phyloP scores from a whole-genome alignment of 2,888 invertebrate genomes.

The Metacarcinus magister region DNA sequence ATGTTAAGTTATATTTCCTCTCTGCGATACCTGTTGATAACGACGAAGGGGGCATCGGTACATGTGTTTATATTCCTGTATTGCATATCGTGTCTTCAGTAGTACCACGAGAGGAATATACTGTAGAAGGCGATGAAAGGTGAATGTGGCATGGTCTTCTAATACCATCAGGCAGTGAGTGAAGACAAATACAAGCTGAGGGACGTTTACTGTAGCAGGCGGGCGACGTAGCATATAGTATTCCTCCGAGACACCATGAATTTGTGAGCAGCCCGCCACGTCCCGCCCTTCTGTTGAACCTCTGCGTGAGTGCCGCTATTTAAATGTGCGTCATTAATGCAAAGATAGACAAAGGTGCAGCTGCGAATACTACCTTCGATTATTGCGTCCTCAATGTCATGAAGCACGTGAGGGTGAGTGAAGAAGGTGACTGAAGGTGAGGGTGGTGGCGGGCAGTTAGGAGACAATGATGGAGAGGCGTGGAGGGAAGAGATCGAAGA shows the following conservation, averaged over 20 bases:
- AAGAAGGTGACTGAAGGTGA: not conserved
- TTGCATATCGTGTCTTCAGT: not conserved
- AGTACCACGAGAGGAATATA: not conserved
- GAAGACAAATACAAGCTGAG: too few relatives aligned
- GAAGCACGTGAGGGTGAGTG: not conserved
- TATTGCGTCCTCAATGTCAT: not conserved
- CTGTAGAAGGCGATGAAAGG: not conserved
- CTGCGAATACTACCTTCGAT: slow-evolving; percentile 1
- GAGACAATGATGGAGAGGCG: not conserved
- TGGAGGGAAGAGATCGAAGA: not conserved
- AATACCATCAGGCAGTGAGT: not conserved
- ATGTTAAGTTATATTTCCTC: not conserved
- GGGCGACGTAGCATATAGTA: not conserved
- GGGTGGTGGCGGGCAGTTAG: not conserved
- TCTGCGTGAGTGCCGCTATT: not conserved
- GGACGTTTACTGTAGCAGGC: not conserved
- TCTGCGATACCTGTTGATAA: not conserved
- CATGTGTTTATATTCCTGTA: not conserved
- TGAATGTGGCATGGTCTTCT: not conserved
- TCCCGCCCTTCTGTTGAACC: not conserved
- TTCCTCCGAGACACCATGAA: not conserved
- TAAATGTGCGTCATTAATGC: not conserved
- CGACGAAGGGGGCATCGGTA: not conserved
- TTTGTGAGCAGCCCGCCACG: not conserved
- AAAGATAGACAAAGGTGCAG: not conserved